Evolutionary conservation across 2,888 invertebrate genomes (phyloP), one percentile per base, ranked within the genome.

Genomic region (Tolmerus cingulatus): DNA sequence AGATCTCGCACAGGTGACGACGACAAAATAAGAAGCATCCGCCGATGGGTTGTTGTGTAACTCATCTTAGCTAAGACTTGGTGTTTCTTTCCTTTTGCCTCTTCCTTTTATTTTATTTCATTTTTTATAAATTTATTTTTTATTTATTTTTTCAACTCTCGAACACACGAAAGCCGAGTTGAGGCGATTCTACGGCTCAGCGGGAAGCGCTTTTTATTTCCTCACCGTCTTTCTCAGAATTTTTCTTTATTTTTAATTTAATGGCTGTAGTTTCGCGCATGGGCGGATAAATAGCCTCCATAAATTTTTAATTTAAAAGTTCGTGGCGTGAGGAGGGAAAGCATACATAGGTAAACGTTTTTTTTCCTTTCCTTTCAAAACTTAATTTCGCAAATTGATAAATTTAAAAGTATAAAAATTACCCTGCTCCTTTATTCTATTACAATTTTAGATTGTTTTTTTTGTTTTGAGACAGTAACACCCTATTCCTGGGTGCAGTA

Each of bases 1-100:
- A 78, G 40, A 23, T 51, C 79, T 46, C 51, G 79, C 79, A 79
- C 79, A 79, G 79, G 79, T 79, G 79, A 79, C 79, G 79, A 79
- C 46, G 79, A 51, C 51, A 79, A 79, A 79, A 79, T 46, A 79
- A 79, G 79, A 79, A 79, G 51, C 51, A 79, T 79, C 9, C 51
- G 51, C 30, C 40, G 79, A 51, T 27, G 79, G 51, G 66, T 19
- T 46, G 30, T 79, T 79, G 79, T 79, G 79, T 79, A 79, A 79
- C 79, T 27, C 79, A 30, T 79, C 79, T 79, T 79, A 79, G 79
- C 30, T 51, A 79, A 79, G 51, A 79, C 79, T 79, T n/a, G 79
- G 43, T 79, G 66, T 66, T 79, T 79, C 27, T 40, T 79, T 40
- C 79, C 16, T 46, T 51, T 79, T 27, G 27, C 30, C 40, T 79